A percentile compares a stretch with the other conserved stretches of the same genome.
Evolutionary conservation across 2,797 vertebrate species (phyloP).

Genomic region (Babyrousa celebensis): DNA sequence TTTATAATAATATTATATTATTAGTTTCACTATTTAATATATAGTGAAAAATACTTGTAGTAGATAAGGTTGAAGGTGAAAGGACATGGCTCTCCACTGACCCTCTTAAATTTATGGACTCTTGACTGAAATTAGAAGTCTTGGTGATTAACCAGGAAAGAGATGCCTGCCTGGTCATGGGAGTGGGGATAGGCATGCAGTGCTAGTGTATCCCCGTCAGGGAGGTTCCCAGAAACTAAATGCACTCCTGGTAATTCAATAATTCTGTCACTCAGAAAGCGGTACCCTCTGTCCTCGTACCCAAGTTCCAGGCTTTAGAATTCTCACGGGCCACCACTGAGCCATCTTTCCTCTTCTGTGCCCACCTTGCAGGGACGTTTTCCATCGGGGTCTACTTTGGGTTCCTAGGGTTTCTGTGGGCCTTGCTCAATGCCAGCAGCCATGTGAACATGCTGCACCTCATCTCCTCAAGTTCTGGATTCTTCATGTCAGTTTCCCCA

Average conservation of each 20-base stretch:
- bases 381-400: not conserved
- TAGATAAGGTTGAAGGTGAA: not conserved
- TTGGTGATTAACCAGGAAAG: not conserved
- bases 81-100: not conserved
- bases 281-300: not conserved
- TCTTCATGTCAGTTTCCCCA: not conserved
- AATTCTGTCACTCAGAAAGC: not conserved
- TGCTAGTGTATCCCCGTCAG: not conserved
- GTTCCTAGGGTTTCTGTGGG: not conserved
- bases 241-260: not conserved
- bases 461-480: not conserved
- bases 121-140: not conserved
- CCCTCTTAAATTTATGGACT: not conserved
- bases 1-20: too few species aligned
- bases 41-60: not conserved
- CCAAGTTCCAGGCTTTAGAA: not conserved
- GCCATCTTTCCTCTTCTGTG: not conserved
- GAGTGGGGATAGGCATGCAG: not conserved
- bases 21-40: too few species aligned
- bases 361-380: not conserved
- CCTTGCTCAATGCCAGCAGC: not conserved
- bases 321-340: not conserved
- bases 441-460: rapidly evolving
- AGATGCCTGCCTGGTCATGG: not conserved
- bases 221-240: not conserved